Evolutionary conservation across 2,888 invertebrate genomes (phyloP), one percentile per base, ranked within the genome.

Genomic region (Biston betularia): DNA sequence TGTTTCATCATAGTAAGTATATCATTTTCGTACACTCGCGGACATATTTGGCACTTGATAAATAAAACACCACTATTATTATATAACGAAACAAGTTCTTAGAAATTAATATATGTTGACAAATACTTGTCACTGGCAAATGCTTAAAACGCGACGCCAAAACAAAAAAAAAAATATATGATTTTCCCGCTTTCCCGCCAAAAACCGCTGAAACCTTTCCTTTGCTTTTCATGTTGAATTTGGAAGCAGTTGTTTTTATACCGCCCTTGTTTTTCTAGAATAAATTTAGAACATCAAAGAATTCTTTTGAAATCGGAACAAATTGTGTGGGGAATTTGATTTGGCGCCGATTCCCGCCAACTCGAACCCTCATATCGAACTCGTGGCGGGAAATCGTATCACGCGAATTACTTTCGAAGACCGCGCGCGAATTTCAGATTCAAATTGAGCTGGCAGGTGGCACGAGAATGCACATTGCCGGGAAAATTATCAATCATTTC

Each of bases 241-340:
- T 50, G 38, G 15, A 59, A 66, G 49, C 61, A 59, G 35, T 48
- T 64, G 48, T 52, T 57, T 49, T 55, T 63, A 15, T 45, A 48
- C 0, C 55, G 12, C 72, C 70, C 70, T 64, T 73, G 67, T 71
- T 71, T 70, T 68, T 70, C 54, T 63, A 59, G 58, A 65, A 70
- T 69, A 70, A 24, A 38, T 69, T 68, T 52, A 6, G 44, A 74
- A 79, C 76, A 81, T 85, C 81, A 82, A 83, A 80, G 82, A 78
- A 73, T 73, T 67, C 72, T 66, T 75, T 72, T 67, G 71, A 71
- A 85, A 85, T 85, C 79, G 69, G 74, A 75, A 77, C 75, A 80
- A 83, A 88, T 86, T 83, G 81, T 72, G 73, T 81, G 76, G 78
- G 78, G 77, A 84, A 88, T 85, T 75, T 73, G 81, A 86, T 87